Conservation (phyloP, 2,888 invertebrate species). For the Oxyteleia sp. region DNA sequence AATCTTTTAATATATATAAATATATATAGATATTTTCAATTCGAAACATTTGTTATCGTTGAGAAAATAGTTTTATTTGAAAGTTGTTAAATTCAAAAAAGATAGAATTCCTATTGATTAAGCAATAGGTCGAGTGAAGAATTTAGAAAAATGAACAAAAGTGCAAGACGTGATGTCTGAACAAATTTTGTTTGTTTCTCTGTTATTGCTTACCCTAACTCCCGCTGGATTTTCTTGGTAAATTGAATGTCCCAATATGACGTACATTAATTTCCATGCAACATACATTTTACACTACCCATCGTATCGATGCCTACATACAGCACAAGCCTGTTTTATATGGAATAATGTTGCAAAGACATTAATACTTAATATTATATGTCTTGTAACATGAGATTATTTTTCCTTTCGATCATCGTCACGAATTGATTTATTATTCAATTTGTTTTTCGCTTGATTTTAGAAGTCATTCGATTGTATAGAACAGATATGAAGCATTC, state of each 20-base stretch:
- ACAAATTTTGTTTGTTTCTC: slow-evolving; percentile 87
- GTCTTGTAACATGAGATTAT: slow-evolving; percentile 49
- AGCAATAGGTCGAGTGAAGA: no score
- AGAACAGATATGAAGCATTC: slow-evolving; percentile 29
- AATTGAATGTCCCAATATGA: slow-evolving; percentile 87
- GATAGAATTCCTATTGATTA: no score
- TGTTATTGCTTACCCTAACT: slow-evolving; percentile 87
- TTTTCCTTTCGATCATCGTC: slow-evolving; percentile 32
- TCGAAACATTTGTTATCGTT: no score
- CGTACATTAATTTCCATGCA: slow-evolving; percentile 76
- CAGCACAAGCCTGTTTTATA: slow-evolving; percentile 86
- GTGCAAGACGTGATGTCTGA: slow-evolving; percentile 83
- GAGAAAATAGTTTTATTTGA: no score
- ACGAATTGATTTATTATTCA: slow-evolving; percentile 25
- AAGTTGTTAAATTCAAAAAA: no score
- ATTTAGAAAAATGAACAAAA: slow-evolving; percentile 73
- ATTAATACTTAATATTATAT: slow-evolving; percentile 67
- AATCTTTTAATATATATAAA: no score
- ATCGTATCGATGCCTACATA: slow-evolving; percentile 66
- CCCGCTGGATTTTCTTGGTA: slow-evolving; percentile 88
- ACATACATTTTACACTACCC: slow-evolving; percentile 69
- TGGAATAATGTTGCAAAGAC: slow-evolving; percentile 84
- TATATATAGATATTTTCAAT: no score
- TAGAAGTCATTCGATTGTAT: slow-evolving; percentile 33
- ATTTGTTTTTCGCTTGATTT: slow-evolving; percentile 23